Conservation (phyloP, 2,888 invertebrate genomes). For the Drosophila niveifrons region DNA sequence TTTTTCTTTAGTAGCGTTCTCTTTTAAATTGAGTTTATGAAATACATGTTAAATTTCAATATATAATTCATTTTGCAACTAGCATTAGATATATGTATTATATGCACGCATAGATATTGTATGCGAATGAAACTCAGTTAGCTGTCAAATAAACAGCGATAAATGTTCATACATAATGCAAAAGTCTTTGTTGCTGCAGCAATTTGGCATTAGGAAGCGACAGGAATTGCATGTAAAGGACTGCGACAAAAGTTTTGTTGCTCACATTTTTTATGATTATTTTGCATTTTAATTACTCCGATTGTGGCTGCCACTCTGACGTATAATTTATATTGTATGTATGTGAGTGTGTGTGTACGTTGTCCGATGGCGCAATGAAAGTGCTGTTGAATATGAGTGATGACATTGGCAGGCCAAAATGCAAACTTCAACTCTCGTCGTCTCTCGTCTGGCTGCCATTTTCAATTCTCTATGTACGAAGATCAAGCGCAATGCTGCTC, state of each 20-base stretch:
- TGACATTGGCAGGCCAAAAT: slow-evolving; percentile 60
- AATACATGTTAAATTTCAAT: too few relatives aligned
- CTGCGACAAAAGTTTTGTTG: slow-evolving; percentile 42
- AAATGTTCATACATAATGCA: slow-evolving; percentile 10
- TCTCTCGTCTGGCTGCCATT: slow-evolving; percentile 2
- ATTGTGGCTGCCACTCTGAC: slow-evolving; percentile 2
- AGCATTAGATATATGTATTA: too few relatives aligned
- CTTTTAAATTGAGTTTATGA: too few relatives aligned
- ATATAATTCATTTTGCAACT: too few relatives aligned
- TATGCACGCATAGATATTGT: too few relatives aligned
- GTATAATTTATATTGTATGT: too few relatives aligned
- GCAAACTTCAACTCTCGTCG: slow-evolving; percentile 3
- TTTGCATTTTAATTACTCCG: slow-evolving; percentile 72
- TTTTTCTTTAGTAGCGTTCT: too few relatives aligned
- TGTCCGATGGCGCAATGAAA: slow-evolving; percentile 32
- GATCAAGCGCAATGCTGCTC: slow-evolving; percentile 33
- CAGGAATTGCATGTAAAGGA: slow-evolving; percentile 13
- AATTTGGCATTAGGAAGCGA: slow-evolving; percentile 26
- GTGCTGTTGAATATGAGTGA: slow-evolving; percentile 68
- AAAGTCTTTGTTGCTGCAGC: slow-evolving; percentile 31
- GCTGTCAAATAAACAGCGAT: neutral
- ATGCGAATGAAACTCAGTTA: neutral
- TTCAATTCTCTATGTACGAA: slow-evolving; percentile 17
- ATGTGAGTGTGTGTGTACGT: neutral
- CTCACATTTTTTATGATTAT: slow-evolving; percentile 47